Conservation (phyloP, 2,797 vertebrate species). For the Galagoides demidoff region DNA sequence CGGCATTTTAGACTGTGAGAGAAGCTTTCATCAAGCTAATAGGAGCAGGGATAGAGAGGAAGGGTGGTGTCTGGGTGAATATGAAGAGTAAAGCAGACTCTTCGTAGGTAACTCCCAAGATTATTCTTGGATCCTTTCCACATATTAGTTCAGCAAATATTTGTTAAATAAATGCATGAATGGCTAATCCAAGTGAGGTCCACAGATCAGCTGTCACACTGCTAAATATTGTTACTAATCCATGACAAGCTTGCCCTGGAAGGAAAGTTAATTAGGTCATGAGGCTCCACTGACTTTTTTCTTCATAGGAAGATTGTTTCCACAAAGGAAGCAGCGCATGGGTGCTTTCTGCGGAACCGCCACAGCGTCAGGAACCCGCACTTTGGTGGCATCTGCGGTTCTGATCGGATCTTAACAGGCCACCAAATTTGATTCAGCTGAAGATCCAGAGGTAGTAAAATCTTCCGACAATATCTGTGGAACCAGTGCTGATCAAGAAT, state of each 20-base stretch:
- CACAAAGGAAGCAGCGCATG: neutral
- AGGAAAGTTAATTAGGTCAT: slow-evolving; percentile 48
- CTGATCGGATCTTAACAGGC: neutral
- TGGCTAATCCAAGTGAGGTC: neutral
- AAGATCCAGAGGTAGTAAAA: neutral
- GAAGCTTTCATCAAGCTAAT: neutral
- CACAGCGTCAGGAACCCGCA: neutral
- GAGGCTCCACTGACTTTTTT: slow-evolving; percentile 11
- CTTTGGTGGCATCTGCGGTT: neutral
- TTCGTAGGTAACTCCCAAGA: neutral
- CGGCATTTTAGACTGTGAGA: neutral
- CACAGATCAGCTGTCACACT: slow-evolving; percentile 6
- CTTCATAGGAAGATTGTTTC: slow-evolving; percentile 26
- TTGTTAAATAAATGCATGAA: slow-evolving; percentile 41
- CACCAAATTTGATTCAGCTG: neutral
- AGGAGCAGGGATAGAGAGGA: neutral
- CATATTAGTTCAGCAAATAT: slow-evolving; percentile 29
- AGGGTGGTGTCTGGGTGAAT: neutral
- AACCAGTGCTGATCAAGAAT: neutral
- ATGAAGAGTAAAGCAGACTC: slow-evolving; percentile 13
- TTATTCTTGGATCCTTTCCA: neutral
- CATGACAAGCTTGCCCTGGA: slow-evolving; percentile 4
- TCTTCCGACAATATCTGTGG: neutral
- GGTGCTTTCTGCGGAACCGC: neutral
- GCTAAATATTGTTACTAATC: slow-evolving; percentile 22